phyloP scores from a whole-genome alignment of 2,888 invertebrate genomes.

The Hedya salicella region DNA sequence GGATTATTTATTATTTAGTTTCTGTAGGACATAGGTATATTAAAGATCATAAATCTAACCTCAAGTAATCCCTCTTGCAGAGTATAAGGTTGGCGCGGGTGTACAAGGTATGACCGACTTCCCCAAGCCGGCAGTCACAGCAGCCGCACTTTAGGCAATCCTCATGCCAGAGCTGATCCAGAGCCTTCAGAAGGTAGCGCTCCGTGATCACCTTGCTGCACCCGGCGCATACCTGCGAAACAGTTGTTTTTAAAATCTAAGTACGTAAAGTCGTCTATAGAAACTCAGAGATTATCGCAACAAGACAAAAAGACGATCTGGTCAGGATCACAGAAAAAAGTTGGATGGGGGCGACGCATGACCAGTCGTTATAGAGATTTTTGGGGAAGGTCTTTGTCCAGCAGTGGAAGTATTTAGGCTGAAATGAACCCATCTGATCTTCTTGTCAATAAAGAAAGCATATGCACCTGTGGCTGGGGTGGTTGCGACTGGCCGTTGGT shows the following conservation, averaged over 20 bases:
- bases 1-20: too few species aligned
- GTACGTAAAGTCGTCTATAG: too few species aligned
- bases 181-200: slow-evolving; percentile 94
- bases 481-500: slow-evolving; percentile 59
- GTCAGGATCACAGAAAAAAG: too few species aligned
- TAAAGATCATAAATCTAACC: slow-evolving; percentile 79
- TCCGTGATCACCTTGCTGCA: slow-evolving; percentile 98
- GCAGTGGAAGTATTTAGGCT: too few species aligned
- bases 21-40: too few species aligned
- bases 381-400: too few species aligned
- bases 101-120: slow-evolving; percentile 97
- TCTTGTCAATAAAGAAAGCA: background rate
- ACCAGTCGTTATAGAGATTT: too few species aligned
- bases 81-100: slow-evolving; percentile 97
- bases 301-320: too few species aligned
- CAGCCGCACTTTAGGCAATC: slow-evolving; percentile 99
- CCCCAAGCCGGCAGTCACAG: slow-evolving; percentile 98
- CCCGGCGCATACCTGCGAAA: slow-evolving; percentile 94
- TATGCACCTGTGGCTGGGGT: slow-evolving; percentile 70
- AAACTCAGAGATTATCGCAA: too few species aligned
- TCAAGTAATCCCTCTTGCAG: slow-evolving; percentile 97
- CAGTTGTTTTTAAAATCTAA: background rate
- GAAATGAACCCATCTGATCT: too few species aligned
- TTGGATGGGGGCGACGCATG: too few species aligned
- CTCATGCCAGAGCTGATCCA: slow-evolving; percentile 98